Evolutionary conservation across 2,113 vertebrate species (phyloP).

Genomic region (Epinephelus fuscoguttatus): DNA sequence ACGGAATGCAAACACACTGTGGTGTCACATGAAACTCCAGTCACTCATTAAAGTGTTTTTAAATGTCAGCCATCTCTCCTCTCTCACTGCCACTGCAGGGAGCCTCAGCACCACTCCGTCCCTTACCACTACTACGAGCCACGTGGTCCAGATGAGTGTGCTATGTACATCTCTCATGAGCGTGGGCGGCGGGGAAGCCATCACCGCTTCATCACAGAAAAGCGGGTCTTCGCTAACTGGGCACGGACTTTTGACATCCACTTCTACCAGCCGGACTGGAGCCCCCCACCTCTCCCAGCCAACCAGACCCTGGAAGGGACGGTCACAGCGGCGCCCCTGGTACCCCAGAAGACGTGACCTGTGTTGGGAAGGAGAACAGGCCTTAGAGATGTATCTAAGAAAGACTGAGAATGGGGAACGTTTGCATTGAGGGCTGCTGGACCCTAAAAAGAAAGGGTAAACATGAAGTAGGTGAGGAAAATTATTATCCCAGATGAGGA

Average conservation of each 20-base stretch:
- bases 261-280: slow-evolving; percentile 98
- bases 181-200: slow-evolving; percentile 95
- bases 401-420: slow-evolving; percentile 7
- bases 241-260: slow-evolving; percentile 94
- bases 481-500: slow-evolving; percentile 3
- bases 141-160: slow-evolving; percentile 92
- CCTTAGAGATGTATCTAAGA: not conserved
- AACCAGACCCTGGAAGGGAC: slow-evolving; percentile 59
- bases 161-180: slow-evolving; percentile 98
- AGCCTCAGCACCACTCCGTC: slow-evolving; percentile 90
- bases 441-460: not conserved
- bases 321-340: not conserved
- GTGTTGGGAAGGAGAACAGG: not conserved
- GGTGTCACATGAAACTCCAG: slow-evolving; percentile 41
- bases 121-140: slow-evolving; percentile 99
- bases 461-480: slow-evolving; percentile 4
- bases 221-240: slow-evolving; percentile 96
- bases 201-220: slow-evolving; percentile 98
- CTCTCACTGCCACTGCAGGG: slow-evolving; percentile 79
- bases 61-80: slow-evolving; percentile 54
- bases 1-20: slow-evolving; percentile 24
- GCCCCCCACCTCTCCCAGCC: slow-evolving; percentile 83
- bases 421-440: not conserved
- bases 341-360: slow-evolving; percentile 72
- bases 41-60: slow-evolving; percentile 42